phyloP scores from a whole-genome alignment of 2,797 vertebrate genomes.

The Spinus olivaceus region DNA sequence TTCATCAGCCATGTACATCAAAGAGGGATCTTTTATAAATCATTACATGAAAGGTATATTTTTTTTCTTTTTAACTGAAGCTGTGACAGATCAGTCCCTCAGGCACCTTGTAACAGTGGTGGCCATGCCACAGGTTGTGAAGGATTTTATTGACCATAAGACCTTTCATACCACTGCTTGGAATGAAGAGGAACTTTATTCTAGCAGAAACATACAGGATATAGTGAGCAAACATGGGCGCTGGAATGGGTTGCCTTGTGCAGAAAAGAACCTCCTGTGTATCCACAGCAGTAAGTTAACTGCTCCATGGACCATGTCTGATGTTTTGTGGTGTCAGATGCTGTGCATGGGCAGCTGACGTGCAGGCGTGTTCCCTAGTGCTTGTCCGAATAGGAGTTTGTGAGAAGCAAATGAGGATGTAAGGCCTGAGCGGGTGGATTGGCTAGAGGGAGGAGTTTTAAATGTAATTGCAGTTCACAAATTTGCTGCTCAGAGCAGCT shows the following conservation, averaged over 20 bases:
- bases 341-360: neutral
- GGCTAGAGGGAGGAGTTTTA: neutral
- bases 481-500: neutral
- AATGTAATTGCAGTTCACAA: neutral
- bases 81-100: neutral
- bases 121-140: neutral
- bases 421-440: neutral
- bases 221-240: neutral
- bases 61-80: neutral
- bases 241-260: neutral
- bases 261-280: neutral
- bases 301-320: neutral
- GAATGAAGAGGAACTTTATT: constrained; percentile 29
- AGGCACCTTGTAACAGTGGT: neutral
- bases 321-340: neutral
- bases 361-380: fast-evolving
- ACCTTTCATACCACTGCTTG: neutral
- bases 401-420: neutral
- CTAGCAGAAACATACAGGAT: neutral
- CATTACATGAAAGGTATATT: neutral
- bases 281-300: neutral
- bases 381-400: neutral
- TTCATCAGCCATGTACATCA: neutral
- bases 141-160: neutral
- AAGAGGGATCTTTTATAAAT: neutral